phyloP scores from a whole-genome alignment of 1,140 invertebrate species.

The Chelonus insularis region DNA sequence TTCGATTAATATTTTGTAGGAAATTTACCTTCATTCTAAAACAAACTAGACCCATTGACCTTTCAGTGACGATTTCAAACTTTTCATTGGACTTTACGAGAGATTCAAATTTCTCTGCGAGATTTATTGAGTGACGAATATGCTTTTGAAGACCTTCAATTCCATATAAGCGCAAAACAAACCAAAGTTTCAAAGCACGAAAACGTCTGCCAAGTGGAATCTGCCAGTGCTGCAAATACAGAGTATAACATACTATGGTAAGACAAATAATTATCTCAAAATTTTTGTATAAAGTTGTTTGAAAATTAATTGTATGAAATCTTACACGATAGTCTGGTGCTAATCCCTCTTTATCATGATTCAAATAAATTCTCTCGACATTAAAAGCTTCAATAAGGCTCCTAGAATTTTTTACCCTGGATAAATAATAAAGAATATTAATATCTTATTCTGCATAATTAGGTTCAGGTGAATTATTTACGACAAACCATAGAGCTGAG shows the following conservation, averaged over 20 bases:
- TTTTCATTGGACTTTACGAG: slow-evolving; percentile 70
- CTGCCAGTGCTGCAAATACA: slow-evolving; percentile 80
- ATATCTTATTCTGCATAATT: neutral
- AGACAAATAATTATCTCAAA: slow-evolving; percentile 6
- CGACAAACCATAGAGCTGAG: slow-evolving; percentile 74
- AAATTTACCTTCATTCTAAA: slow-evolving; percentile 77
- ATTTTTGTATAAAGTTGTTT: slow-evolving; percentile 11
- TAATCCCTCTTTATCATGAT: slow-evolving; percentile 67
- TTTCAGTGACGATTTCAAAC: slow-evolving; percentile 78
- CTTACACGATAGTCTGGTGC: slow-evolving; percentile 82
- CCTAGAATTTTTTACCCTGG: slow-evolving; percentile 78
- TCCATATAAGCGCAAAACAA: slow-evolving; percentile 84
- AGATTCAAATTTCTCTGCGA: slow-evolving; percentile 78
- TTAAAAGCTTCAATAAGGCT: slow-evolving; percentile 85
- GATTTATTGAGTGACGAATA: slow-evolving; percentile 73
- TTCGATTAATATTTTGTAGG: too few relatives aligned
- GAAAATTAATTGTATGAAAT: neutral
- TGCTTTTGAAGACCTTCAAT: slow-evolving; percentile 77
- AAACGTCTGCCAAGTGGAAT: slow-evolving; percentile 90
- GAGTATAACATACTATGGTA: too few relatives aligned
- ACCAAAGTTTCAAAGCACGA: slow-evolving; percentile 93
- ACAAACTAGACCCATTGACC: slow-evolving; percentile 82
- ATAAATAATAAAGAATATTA: slow-evolving; percentile 14
- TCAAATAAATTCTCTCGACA: slow-evolving; percentile 89
- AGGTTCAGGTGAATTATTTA: neutral